Evolutionary conservation across 2,113 vertebrate genomes (phyloP), one percentile per base, ranked within the genome.

Genomic region (Gadus macrocephalus): DNA sequence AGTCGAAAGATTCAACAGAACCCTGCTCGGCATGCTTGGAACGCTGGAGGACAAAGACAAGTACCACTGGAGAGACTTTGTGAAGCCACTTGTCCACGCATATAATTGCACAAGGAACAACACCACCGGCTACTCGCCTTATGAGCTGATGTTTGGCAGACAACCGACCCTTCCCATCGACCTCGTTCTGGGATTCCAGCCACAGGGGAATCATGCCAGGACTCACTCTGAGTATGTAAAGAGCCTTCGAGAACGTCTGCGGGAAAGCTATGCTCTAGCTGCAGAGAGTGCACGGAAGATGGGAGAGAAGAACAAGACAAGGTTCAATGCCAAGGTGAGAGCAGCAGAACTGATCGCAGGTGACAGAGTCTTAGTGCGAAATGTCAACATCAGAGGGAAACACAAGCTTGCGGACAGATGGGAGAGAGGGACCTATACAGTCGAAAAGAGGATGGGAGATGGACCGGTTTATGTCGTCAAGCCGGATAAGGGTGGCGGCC

Each of bases 71-170:
- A 25, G 25, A 25, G 25, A 25, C 1, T 25, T 25, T 25, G 25
- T 3, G n/a, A 3, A 66, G 68, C 68, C 31, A 22, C 14, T n/a
- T 70, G 14, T 69, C 9, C 75, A 72, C 68, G 59, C 75, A 2
- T 77, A 77, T 35, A 77, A 68, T 15, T 62, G 58, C 64, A 76
- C 69, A 4, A 71, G 20, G 20, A 8, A 68, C 62, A 16, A 56
- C 27, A 42, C 56, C 14, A 76, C 64, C 15, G 58, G 64, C 2
- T 66, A 17, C 31, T 38, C 35, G 11, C 35, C 35, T 38, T 42
- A 17, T 38, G 20, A 15, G 20, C n/a, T 53, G 19, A 19, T 67
- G 59, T 76, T 66, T 63, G 64, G 58, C 3, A 8, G 62, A 28
- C 53, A 66, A 19, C 62, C 49, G 3, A 3, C 35, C 1, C 17